A percentile compares a stretch with the other conserved stretches of the same genome.
These are phyloP conservation scores for Dinoponera quadriceps DNA, from an alignment of 1,140 invertebrate species.

Conservation along the genomic window DNA sequence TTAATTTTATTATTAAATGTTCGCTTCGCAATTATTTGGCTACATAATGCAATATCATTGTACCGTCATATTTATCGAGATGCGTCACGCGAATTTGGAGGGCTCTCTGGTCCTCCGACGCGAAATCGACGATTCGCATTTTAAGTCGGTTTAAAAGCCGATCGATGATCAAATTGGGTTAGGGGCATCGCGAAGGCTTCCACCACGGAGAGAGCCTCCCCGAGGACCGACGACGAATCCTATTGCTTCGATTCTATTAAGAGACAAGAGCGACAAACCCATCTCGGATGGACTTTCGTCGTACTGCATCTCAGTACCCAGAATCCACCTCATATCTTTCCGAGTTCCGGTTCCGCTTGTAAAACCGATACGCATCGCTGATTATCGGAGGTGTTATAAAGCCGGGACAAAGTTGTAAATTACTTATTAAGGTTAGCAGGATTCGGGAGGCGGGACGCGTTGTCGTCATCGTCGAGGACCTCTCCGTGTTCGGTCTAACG, in stretches of 20 bases:
- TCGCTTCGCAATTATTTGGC: no score
- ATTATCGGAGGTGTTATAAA: constrained; percentile 31
- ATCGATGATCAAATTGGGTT: constrained; percentile 76
- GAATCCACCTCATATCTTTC: constrained; percentile 24
- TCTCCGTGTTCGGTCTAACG: background rate
- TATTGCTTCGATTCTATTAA: constrained; percentile 68
- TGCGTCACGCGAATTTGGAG: no score
- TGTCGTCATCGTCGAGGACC: background rate
- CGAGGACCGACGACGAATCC: constrained; percentile 12
- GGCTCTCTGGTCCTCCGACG: background rate
- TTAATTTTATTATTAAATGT: no score
- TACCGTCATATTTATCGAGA: no score
- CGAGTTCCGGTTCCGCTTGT: constrained; percentile 22
- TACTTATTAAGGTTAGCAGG: constrained; percentile 17
- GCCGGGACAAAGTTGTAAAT: constrained; percentile 28
- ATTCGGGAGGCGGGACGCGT: background rate
- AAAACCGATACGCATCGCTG: constrained; percentile 23
- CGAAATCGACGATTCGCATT: constrained; percentile 60
- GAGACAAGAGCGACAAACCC: constrained; percentile 64
- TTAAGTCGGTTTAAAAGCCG: constrained; percentile 77
- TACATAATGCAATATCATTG: no score
- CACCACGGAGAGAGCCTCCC: constrained; percentile 44
- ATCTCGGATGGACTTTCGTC: constrained; percentile 57
- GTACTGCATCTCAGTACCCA: constrained; percentile 42
- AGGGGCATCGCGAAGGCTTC: constrained; percentile 71